phyloP scores from a whole-genome alignment of 2,113 vertebrate species.

The Recurvirostra avosetta region DNA sequence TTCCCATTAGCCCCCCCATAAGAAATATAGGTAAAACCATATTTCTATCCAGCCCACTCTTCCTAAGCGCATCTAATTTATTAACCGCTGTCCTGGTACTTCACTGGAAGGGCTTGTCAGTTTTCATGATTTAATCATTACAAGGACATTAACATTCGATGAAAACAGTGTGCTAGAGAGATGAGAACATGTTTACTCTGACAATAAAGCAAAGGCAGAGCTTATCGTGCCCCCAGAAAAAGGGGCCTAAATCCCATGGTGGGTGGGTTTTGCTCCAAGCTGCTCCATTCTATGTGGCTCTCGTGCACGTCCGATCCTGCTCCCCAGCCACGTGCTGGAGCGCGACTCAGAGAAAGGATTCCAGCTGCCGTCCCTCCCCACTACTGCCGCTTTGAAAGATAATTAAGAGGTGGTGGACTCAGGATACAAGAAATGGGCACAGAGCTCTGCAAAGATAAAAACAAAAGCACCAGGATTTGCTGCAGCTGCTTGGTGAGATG shows the following conservation, averaged over 20 bases:
- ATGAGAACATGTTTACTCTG: background rate
- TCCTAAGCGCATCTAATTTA: background rate
- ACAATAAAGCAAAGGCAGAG: background rate
- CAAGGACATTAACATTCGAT: background rate
- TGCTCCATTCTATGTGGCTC: background rate
- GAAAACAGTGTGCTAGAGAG: background rate
- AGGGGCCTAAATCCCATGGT: rapidly evolving
- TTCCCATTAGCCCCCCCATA: background rate
- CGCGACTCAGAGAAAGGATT: background rate
- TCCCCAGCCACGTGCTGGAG: background rate
- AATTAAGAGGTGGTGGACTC: background rate
- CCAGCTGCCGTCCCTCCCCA: background rate
- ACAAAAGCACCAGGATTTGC: background rate
- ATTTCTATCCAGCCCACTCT: background rate
- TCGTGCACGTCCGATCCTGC: rapidly evolving
- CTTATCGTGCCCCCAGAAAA: background rate
- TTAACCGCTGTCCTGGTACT: background rate
- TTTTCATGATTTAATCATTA: background rate
- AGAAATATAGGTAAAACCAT: background rate
- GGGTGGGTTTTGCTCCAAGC: background rate
- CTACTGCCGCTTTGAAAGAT: background rate
- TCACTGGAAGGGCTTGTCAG: background rate
- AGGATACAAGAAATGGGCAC: background rate
- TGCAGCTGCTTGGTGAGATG: constrained; percentile 20
- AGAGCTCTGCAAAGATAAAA: background rate